These are phyloP conservation scores for Pseudomyrmex concolor DNA, from an alignment of 1,140 invertebrate species.

Conservation along the genomic window DNA sequence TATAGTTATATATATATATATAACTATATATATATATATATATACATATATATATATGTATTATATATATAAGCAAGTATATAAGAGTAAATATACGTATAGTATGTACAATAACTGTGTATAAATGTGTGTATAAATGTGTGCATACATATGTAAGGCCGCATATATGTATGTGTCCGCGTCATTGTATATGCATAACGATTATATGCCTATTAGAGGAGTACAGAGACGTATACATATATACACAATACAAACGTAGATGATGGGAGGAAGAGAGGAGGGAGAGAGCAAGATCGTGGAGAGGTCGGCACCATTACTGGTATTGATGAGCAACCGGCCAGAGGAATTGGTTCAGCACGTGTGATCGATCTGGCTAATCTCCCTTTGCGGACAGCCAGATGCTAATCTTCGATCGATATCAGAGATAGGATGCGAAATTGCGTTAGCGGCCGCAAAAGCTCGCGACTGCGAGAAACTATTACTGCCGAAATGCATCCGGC, in stretches of 20 bases:
- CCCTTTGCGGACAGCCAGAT: slow-evolving; percentile 78
- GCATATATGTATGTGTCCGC: slow-evolving; percentile 14
- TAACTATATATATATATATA: neutral
- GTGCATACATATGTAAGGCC: slow-evolving; percentile 18
- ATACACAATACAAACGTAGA: slow-evolving; percentile 66
- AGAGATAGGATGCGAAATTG: slow-evolving; percentile 62
- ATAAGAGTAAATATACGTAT: slow-evolving; percentile 1
- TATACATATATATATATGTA: slow-evolving; percentile 1
- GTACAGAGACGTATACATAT: slow-evolving; percentile 74
- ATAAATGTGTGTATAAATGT: slow-evolving; percentile 28
- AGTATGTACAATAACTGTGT: slow-evolving; percentile 6
- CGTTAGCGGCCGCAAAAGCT: slow-evolving; percentile 63
- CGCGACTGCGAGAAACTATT: slow-evolving; percentile 48
- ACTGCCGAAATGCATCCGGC: slow-evolving; percentile 31
- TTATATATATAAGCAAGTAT: slow-evolving; percentile 40
- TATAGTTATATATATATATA: no score
- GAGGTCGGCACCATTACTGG: slow-evolving; percentile 72
- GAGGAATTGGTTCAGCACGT: slow-evolving; percentile 81
- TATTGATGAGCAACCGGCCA: slow-evolving; percentile 83
- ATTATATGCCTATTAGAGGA: slow-evolving; percentile 85
- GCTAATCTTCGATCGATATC: slow-evolving; percentile 80
- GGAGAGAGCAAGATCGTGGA: slow-evolving; percentile 39
- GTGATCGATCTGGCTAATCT: slow-evolving; percentile 82
- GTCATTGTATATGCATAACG: slow-evolving; percentile 81
- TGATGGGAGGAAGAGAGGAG: slow-evolving; percentile 60